Evolutionary conservation across 2,113 vertebrate genomes (phyloP).

Genomic region (Petrocephalus microphthalmus): DNA sequence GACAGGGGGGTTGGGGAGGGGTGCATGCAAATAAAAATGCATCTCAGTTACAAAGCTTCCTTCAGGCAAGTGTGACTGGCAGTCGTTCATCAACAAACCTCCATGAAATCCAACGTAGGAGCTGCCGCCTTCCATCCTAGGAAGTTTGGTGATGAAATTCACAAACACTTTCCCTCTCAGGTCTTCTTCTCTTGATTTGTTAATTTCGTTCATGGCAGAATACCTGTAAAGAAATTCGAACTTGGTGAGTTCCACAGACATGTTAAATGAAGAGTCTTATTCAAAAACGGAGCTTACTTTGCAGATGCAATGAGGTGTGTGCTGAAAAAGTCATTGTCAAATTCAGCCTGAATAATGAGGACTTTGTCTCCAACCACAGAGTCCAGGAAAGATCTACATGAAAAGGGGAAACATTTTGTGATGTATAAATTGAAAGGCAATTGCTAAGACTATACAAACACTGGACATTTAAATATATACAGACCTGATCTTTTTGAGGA

Average conservation of each 20-base stretch:
- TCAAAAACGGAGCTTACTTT: slow-evolving; percentile 63
- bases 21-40: neutral
- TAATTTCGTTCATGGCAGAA: slow-evolving; percentile 83
- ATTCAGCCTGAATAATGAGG: slow-evolving; percentile 85
- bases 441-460: neutral
- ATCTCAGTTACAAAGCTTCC: neutral
- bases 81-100: slow-evolving; percentile 53
- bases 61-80: neutral
- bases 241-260: neutral
- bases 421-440: neutral
- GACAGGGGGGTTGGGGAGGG: neutral
- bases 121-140: slow-evolving; percentile 72
- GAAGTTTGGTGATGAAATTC: slow-evolving; percentile 85
- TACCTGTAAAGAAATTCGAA: slow-evolving; percentile 60
- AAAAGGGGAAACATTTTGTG: neutral
- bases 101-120: slow-evolving; percentile 86
- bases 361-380: slow-evolving; percentile 54
- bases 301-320: slow-evolving; percentile 85
- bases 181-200: slow-evolving; percentile 57
- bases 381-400: slow-evolving; percentile 63
- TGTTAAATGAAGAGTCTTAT: neutral
- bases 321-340: slow-evolving; percentile 68
- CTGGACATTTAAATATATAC: slow-evolving; percentile 19
- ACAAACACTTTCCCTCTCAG: slow-evolving; percentile 58
- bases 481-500: slow-evolving; percentile 81